Conservation (phyloP, 2,797 vertebrate genomes). For the Pseudopleuronectes americanus region DNA sequence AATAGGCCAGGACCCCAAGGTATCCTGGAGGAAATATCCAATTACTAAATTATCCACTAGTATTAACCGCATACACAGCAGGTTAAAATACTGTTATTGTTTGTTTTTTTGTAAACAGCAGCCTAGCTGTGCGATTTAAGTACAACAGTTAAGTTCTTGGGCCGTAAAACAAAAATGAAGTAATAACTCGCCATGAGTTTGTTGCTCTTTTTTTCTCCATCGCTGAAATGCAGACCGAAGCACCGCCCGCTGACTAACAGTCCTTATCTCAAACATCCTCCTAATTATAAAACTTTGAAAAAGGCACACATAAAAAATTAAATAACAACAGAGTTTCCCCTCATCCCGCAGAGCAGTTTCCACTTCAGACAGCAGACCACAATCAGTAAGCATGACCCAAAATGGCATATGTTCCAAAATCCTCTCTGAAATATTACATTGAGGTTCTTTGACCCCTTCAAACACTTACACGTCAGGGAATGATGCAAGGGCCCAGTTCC, state of each 20-base stretch:
- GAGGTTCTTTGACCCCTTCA: too few species aligned
- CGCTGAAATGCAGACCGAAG: neutral
- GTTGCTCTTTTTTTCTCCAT: neutral
- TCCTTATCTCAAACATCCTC: constrained; percentile 15
- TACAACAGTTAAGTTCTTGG: too few species aligned
- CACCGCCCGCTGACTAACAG: neutral
- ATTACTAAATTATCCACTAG: neutral
- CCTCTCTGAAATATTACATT: neutral
- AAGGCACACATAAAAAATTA: constrained; percentile 13
- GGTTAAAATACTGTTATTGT: neutral
- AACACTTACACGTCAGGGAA: constrained; percentile 8
- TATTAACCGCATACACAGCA: neutral
- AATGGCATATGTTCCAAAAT: neutral
- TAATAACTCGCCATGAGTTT: too few species aligned
- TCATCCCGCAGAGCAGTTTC: neutral
- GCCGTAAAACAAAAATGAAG: too few species aligned
- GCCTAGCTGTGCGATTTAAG: too few species aligned
- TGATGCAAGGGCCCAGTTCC: constrained; percentile 13
- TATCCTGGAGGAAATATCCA: neutral
- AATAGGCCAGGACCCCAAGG: too few species aligned
- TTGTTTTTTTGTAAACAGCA: too few species aligned
- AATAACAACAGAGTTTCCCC: constrained; percentile 2
- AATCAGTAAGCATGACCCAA: neutral
- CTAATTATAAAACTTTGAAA: constrained; percentile 25
- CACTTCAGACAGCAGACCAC: neutral